phyloP scores from a whole-genome alignment of 1,140 invertebrate species.

The Drosophila subpulchrella region DNA sequence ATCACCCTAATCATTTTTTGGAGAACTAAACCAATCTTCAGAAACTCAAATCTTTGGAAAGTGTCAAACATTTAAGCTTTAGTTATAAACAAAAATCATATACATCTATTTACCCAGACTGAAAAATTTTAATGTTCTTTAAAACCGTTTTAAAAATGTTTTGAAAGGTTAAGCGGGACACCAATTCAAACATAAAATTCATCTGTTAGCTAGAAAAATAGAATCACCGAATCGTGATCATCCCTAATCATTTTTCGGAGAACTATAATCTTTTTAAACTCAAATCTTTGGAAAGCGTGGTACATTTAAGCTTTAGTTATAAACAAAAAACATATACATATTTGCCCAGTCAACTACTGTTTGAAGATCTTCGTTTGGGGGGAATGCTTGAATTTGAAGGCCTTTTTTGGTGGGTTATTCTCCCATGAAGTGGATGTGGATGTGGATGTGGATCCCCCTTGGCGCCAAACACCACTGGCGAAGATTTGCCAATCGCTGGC shows the following conservation, averaged over 20 bases:
- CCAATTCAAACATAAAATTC: no score
- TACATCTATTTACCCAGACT: not conserved
- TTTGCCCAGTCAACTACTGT: conserved; percentile 3
- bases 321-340: not conserved
- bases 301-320: not conserved
- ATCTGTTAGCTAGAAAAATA: no score
- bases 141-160: no score
- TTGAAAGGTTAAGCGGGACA: no score
- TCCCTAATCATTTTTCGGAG: no score
- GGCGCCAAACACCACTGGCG: conserved; percentile 55
- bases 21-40: no score
- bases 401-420: conserved; percentile 36
- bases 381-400: conserved; percentile 40
- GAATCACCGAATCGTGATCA: no score
- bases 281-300: not conserved
- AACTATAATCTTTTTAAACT: no score
- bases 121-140: no score
- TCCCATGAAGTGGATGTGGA: conserved; percentile 27
- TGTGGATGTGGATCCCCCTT: conserved; percentile 31
- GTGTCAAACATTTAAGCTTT: not conserved
- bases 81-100: not conserved
- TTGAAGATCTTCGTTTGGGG: conserved; percentile 27
- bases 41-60: not conserved
- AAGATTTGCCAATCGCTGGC: conserved; percentile 79
- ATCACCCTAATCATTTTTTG: no score